Evolutionary conservation across 2,797 vertebrate genomes (phyloP), one percentile per base, ranked within the genome.

Genomic region (Bufotes viridis): DNA sequence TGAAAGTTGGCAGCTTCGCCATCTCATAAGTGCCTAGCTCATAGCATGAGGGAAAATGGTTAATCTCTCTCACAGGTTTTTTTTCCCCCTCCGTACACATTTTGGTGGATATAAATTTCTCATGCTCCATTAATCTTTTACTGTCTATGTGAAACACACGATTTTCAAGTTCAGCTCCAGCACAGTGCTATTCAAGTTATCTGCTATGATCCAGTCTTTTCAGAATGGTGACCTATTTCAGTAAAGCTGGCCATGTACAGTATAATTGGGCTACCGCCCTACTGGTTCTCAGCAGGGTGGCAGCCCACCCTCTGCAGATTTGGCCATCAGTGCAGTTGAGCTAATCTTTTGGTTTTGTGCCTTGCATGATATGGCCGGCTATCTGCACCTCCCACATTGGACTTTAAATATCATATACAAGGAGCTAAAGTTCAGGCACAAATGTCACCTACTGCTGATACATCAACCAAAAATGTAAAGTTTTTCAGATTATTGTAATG

Each of bases 21-120:
- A 22, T 55, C 51, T 53, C 51, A 24, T 1, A 55, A 55, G 42
- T 20, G 20, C 42, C 18, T 51, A 75, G 72, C 18, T 75, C 72
- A 49, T n/a, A 74, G 14, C 18, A n/a, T 53, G 42, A 75, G 18
- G 74, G 42, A 34, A 53, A 76, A 76, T 76, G 12, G 74, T 76
- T 76, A 78, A 78, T 55, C 53, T 76, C 49, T 76, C 42, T 76
- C 22, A 53, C 70, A 51, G 42, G 29, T 72, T 78, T 53, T 75
- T 75, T 74, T 74, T 53, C 13, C 24, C 8, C 10, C n/a, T 34
- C 69, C 7, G 13, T 58, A 60, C 55, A 78, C 49, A 24, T 58
- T 78, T 80, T 60, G 57, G 57, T 58, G 57, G 78, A 80, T 80
- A 80, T 57, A 60, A 79, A 75, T 75, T 75, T 79, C n/a, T 58